Conservation (phyloP, 2,888 invertebrate genomes). For the Agrilus cyanescens region DNA sequence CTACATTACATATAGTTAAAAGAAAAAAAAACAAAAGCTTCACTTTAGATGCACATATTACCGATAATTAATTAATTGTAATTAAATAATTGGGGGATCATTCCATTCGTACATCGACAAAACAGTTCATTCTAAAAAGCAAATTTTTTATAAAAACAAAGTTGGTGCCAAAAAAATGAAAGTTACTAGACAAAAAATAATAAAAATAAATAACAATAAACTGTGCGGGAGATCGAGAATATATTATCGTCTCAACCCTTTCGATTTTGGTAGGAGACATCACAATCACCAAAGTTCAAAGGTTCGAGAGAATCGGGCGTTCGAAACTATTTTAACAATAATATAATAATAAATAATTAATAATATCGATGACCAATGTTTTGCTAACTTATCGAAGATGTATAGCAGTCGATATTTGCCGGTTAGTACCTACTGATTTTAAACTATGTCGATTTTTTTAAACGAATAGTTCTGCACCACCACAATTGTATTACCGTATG, state of each 20-base stretch:
- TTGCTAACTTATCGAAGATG: neutral
- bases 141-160: slow-evolving; percentile 27
- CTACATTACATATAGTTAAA: neutral
- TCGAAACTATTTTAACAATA: too few relatives aligned
- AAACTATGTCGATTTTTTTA: too few relatives aligned
- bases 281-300: too few relatives aligned
- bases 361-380: slow-evolving; percentile 19
- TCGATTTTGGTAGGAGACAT: too few relatives aligned
- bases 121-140: slow-evolving; percentile 32
- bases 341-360: slow-evolving; percentile 12
- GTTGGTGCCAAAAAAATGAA: slow-evolving; percentile 35
- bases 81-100: slow-evolving; percentile 33
- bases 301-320: too few relatives aligned
- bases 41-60: neutral
- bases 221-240: too few relatives aligned
- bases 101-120: slow-evolving; percentile 33
- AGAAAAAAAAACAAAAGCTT: neutral
- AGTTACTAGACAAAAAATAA: slow-evolving; percentile 29
- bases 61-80: slow-evolving; percentile 13
- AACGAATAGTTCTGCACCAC: too few relatives aligned
- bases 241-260: too few relatives aligned
- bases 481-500: too few relatives aligned
- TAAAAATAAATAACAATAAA: too few relatives aligned
- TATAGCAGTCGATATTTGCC: too few relatives aligned
- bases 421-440: too few relatives aligned